Percentiles rank a stretch among this genome's conserved stretches.
Conservation (phyloP, 2,888 invertebrate genomes). For the Drosophila paranaensis region DNA sequence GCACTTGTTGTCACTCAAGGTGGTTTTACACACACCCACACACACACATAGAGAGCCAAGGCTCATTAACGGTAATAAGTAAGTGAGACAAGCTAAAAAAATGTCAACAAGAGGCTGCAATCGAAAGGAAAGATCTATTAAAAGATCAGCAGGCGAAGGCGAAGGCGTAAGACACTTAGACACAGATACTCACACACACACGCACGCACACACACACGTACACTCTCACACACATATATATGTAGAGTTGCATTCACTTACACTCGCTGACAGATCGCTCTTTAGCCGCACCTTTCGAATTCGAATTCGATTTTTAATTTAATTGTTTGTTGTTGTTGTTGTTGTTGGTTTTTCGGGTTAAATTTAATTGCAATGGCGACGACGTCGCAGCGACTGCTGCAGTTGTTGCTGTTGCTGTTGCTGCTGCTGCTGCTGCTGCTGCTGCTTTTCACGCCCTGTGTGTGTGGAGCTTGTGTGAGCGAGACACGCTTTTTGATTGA, state of each 20-base stretch:
- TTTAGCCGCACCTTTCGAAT: conserved; percentile 52
- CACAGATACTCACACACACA: background rate
- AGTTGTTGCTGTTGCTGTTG: conserved; percentile 1
- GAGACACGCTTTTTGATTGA: conserved; percentile 85
- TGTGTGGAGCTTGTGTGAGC: conserved; percentile 65
- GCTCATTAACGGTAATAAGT: conserved; percentile 46
- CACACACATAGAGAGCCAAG: background rate
- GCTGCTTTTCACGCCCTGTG: conserved; percentile 52
- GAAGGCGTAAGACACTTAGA: conserved; percentile 21
- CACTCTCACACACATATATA: background rate
- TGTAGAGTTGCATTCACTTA: conserved; percentile 34
- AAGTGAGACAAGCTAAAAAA: conserved; percentile 30
- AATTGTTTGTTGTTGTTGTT: conserved; percentile 51
- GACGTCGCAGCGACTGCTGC: conserved; percentile 12
- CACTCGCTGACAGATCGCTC: conserved; percentile 46
- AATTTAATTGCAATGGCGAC: conserved; percentile 64
- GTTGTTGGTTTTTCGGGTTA: conserved; percentile 32
- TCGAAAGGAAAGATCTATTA: conserved; percentile 40
- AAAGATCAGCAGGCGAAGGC: conserved; percentile 30
- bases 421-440: conserved; percentile 15
- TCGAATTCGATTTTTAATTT: conserved; percentile 54
- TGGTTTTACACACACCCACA: conserved; percentile 4
- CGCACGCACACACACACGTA: background rate
- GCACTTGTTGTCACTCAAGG: conserved; percentile 48
- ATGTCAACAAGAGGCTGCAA: conserved; percentile 50